A percentile compares a stretch with the other conserved stretches of the same genome.
Conservation (phyloP, 2,888 invertebrate species). For the Nesidiocoris tenuis region DNA sequence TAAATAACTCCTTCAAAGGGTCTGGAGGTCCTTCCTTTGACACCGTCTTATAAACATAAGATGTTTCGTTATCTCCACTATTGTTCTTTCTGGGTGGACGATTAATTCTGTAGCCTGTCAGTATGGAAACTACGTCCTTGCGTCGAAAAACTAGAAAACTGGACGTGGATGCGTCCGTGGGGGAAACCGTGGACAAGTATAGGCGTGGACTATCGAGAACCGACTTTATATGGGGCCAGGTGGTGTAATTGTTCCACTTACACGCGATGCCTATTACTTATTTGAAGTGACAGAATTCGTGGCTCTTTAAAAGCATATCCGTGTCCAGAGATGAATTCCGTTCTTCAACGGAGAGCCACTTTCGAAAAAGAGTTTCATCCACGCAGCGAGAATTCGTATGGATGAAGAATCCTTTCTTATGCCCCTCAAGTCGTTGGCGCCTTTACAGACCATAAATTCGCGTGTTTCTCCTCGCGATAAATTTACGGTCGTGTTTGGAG, state of each 20-base stretch:
- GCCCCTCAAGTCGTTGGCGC: not conserved
- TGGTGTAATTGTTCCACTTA: slow-evolving; percentile 38
- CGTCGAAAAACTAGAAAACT: slow-evolving; percentile 5
- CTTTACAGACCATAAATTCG: not conserved
- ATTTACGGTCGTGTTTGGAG: not conserved
- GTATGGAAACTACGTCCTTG: not conserved
- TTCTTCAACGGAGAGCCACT: not conserved
- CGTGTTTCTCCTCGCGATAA: not conserved
- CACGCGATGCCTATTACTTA: slow-evolving; percentile 27
- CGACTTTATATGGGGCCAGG: slow-evolving; percentile 13
- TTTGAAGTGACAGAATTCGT: slow-evolving; percentile 33
- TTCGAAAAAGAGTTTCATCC: not conserved
- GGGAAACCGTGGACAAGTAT: not conserved
- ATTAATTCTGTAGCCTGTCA: slow-evolving; percentile 21
- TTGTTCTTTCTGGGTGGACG: slow-evolving; percentile 14
- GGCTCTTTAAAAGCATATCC: slow-evolving; percentile 29
- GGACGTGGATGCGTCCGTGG: not conserved
- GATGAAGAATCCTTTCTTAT: not conserved
- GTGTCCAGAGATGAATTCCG: slow-evolving; percentile 20
- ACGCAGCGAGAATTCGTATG: not conserved
- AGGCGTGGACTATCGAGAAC: slow-evolving; percentile 2
- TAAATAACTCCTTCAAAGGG: slow-evolving; percentile 9
- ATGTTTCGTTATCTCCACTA: slow-evolving; percentile 8
- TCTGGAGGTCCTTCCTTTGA: not conserved
- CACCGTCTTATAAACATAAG: slow-evolving; percentile 20